Base-by-base conservation (phyloP, 1,140 invertebrate genomes). In the Nebria ingens region DNA sequence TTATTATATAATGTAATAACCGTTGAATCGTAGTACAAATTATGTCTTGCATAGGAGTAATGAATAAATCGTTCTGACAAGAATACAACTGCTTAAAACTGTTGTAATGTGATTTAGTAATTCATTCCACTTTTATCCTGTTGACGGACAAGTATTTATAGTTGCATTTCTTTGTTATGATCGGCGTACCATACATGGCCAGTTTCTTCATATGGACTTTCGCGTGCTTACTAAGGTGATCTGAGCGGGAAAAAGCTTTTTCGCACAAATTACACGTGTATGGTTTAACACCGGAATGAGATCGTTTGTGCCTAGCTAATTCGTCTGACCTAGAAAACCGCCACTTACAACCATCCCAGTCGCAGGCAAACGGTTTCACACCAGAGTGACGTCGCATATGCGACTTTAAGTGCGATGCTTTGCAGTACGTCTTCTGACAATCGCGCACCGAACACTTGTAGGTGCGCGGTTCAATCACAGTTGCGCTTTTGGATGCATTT, bases 311-410 rank as follows among this genome's bases (percentile, higher is more conserved):
- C 38, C 91, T 74, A 0, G 91, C 87, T 23, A 97, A 72, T 69
- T 97, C 93, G 65, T 97, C 94, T 0, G 93, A 96, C 34, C 93
- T 75, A 1, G 91, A 94, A 73, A 98, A 97, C 56, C 86, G 79
- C 93, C 94, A 97, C 6, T 80, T 81, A 70, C 94, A 98, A n/a
- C 85, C 88, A 1, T 83, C 75, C 93, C 93, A 97, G 49, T 85
- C 88, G 68, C 87, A 90, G 2, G 76, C 76, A 65, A 97, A 98
- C 0, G 94, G 94, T 66, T 97, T 97, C 71, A 97, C 93, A 0
- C 93, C 94, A 1, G 93, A 91, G 71, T 97, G 94, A 11, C 94
- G 79, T 1, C 94, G 77, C 51, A 96, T 70, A 68, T 98, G 95
- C 1, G 94, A 93, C 66, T 96, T 94, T 19, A 97, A 77, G 70